phyloP scores from a whole-genome alignment of 2,888 invertebrate species.

The Drosophila infuscata region DNA sequence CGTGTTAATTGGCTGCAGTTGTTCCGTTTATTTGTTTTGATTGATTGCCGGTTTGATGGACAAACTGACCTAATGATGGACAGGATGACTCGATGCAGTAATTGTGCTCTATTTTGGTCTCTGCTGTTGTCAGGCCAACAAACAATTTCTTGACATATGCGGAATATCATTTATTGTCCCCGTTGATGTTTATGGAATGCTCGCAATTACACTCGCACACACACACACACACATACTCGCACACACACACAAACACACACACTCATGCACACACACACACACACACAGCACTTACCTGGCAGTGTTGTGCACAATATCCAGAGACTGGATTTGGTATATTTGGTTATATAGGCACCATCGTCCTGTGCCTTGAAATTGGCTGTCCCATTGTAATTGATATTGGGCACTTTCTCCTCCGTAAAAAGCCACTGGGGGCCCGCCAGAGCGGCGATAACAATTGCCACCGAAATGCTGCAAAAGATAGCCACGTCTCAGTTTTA shows the following conservation, averaged over 20 bases:
- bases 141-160: constrained; percentile 19
- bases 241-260: constrained; percentile 16
- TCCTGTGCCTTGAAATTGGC: constrained; percentile 83
- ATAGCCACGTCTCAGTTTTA: constrained; percentile 20
- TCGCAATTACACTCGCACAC: background rate
- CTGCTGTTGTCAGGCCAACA: background rate
- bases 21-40: constrained; percentile 36
- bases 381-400: constrained; percentile 91
- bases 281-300: constrained; percentile 78
- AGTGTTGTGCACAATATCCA: constrained; percentile 84
- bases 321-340: constrained; percentile 85
- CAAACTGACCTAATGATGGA: constrained; percentile 1
- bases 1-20: constrained; percentile 30
- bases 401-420: constrained; percentile 94
- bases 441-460: constrained; percentile 85
- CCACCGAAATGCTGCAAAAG: constrained; percentile 83
- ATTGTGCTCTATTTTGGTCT: constrained; percentile 10
- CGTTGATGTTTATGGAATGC: constrained; percentile 31
- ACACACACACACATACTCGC: constrained; percentile 7
- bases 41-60: constrained; percentile 24
- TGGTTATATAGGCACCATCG: constrained; percentile 84
- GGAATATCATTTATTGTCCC: constrained; percentile 23
- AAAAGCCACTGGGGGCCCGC: constrained; percentile 91
- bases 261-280: too few species aligned
- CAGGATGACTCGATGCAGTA: constrained; percentile 19